Base-by-base conservation (phyloP, 1,140 invertebrate species). In the Diorhabda sublineata region DNA sequence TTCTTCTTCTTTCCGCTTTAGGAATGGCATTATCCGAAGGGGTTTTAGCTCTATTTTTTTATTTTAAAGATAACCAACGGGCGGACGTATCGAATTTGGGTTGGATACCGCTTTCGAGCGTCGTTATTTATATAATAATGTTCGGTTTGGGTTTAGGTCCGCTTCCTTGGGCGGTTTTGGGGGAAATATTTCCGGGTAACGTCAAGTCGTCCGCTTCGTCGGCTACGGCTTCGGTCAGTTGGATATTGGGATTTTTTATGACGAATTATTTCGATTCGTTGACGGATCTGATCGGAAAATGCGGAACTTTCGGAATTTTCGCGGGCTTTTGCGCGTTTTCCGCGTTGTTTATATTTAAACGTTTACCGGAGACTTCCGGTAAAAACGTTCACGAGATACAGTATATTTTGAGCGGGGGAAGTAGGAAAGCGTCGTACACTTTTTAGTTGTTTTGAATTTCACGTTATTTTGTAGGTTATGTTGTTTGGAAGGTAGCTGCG, bases 141-240 rank as follows among this genome's bases (percentile, higher is more conserved):
- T 26, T 26, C 26, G 26, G 88, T 81, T 81, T 87, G 77, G 92
- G 91, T 4, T 90, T 93, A 74, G 93, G 93, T 1, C 92, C 94
- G 0, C 82, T 96, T 7, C 92, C 93, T 0, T 94, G 93, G 92
- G 87, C 92, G 2, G 87, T 96, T 43, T 90, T 94, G 85, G 90
- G 89, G 2, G 92, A 96, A 81, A 87, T 95, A 73, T 92, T 95
- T 73, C 88, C 93, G 2, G 83, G 88, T 0, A 88, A 90, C 72
- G 87, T 93, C 2, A 91, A 93, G 78, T 89, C 91, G 0, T 82
- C 87, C 3, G 92, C 92, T 2, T 89, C 90, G 2, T 88, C 90
- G 0, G 83, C 92, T 4, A 90, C 91, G 0, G 89, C 92, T 0
- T 88, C 88, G 47, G 85, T 87, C 66, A 94, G 92, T 75, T 96